phyloP scores from a whole-genome alignment of 2,113 vertebrate genomes.

The Cochlearius cochlearius region DNA sequence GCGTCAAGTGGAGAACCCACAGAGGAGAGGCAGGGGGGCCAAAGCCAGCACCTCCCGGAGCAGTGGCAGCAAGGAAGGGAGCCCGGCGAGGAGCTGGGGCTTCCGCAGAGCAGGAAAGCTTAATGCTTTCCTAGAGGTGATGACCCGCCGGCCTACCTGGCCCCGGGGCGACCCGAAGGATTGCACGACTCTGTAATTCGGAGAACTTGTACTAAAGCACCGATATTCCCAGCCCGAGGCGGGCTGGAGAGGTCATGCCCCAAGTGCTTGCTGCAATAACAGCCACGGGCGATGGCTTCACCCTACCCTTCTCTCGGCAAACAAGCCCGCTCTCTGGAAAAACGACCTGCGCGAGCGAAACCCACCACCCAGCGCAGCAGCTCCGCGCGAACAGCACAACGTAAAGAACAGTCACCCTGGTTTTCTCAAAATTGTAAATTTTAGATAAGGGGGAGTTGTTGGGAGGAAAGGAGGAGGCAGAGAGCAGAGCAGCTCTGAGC shows the following conservation, averaged over 20 bases:
- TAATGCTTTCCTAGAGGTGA: neutral
- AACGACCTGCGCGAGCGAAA: neutral
- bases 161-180: neutral
- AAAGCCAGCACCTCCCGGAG: neutral
- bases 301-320: neutral
- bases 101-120: neutral
- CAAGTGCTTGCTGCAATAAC: neutral
- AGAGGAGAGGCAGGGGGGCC: neutral
- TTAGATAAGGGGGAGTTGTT: neutral
- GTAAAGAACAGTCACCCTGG: neutral
- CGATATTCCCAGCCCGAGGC: neutral
- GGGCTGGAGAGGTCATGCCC: neutral
- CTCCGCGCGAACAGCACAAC: neutral
- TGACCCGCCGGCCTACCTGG: rapidly evolving
- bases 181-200: neutral
- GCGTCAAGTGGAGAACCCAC: neutral
- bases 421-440: neutral
- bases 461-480: neutral
- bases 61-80: neutral
- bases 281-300: neutral
- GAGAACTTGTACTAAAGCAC: neutral
- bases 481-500: neutral
- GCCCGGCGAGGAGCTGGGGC: neutral
- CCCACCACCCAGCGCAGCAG: neutral
- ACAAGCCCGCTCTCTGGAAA: neutral